Evolutionary conservation across 2,797 vertebrate species (phyloP).

Genomic region (Eidolon dupreanum): DNA sequence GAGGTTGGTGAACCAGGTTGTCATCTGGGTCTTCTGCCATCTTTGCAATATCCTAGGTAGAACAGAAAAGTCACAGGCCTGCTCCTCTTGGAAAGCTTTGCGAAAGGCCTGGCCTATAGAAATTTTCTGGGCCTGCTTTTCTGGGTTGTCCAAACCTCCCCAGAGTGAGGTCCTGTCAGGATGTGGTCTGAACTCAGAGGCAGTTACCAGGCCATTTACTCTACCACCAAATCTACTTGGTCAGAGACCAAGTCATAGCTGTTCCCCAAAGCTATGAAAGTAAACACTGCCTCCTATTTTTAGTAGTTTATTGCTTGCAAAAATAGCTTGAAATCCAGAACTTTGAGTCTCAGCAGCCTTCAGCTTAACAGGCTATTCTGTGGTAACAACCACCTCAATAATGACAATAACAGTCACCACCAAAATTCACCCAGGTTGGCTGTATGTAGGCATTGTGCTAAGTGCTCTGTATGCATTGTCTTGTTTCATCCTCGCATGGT

Average conservation of each 20-base stretch:
- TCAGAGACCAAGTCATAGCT: conserved; percentile 69
- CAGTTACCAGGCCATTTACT: conserved; percentile 30
- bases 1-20: not conserved
- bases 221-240: conserved; percentile 57
- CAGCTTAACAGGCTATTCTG: not conserved
- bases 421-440: not conserved
- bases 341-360: conserved; percentile 54
- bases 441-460: not conserved
- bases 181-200: conserved; percentile 64
- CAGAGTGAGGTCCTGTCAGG: conserved; percentile 58
- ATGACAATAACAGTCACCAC: not conserved
- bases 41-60: not conserved
- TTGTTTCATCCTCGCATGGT: not conserved
- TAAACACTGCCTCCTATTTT: conserved; percentile 80
- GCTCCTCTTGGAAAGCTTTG: not conserved
- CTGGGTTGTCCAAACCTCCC: not conserved
- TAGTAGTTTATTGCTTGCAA: conserved; percentile 69
- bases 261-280: conserved; percentile 63
- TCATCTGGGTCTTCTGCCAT: not conserved
- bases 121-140: conserved; percentile 33
- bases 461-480: not conserved
- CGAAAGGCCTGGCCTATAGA: not conserved
- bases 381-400: not conserved
- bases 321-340: conserved; percentile 76
- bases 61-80: not conserved